Conservation (phyloP, 2,888 invertebrate genomes). For the Monopis laevigella region DNA sequence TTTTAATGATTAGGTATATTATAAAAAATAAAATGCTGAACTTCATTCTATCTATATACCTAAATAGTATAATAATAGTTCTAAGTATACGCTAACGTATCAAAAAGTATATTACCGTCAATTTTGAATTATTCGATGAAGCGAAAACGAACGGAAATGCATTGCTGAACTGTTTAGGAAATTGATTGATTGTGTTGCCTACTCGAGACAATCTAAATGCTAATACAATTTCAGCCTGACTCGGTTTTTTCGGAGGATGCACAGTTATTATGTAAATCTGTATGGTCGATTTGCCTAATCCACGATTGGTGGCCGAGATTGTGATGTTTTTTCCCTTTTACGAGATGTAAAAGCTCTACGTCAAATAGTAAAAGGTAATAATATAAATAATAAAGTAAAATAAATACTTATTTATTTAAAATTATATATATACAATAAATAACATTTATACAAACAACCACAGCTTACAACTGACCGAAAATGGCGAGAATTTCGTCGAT, state of each 20-base stretch:
- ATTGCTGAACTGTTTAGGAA: constrained; percentile 17
- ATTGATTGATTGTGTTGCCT: constrained; percentile 41
- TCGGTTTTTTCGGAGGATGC: constrained; percentile 31
- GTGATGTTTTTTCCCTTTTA: constrained; percentile 26
- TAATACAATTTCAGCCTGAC: constrained; percentile 29
- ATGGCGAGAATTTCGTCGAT: constrained; percentile 33
- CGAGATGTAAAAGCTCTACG: no score
- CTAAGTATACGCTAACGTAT: no score
- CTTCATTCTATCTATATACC: no score
- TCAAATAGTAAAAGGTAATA: no score
- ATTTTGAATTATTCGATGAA: background rate
- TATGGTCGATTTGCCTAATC: constrained; percentile 41
- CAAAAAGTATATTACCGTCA: background rate
- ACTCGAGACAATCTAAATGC: constrained; percentile 49
- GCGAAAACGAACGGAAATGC: constrained; percentile 1
- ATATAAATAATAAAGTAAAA: no score
- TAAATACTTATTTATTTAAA: no score
- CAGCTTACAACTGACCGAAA: constrained; percentile 31
- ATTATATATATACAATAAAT: no score
- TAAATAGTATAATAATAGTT: no score
- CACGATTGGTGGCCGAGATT: constrained; percentile 32
- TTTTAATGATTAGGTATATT: no score
- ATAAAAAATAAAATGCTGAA: no score
- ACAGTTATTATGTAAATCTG: constrained; percentile 49
- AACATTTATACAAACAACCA: background rate